Conservation (phyloP, 2,888 invertebrate species). For the Cephonodes hylas region DNA sequence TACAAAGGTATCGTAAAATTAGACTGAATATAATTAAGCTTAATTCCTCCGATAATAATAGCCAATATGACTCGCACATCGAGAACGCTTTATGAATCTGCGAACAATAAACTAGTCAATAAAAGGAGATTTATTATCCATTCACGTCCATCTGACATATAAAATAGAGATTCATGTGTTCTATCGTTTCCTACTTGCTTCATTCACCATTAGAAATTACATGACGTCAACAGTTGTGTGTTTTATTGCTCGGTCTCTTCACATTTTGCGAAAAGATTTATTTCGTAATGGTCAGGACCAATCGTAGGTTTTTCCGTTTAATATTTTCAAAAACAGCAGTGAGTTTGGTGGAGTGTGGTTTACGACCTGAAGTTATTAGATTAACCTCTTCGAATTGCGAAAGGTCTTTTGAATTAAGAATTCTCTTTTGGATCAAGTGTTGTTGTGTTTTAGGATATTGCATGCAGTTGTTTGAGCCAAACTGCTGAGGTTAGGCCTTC, state of each 20-base stretch:
- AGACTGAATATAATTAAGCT: background rate
- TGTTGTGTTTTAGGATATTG: no score
- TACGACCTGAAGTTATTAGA: no score
- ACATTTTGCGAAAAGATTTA: background rate
- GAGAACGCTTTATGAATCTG: background rate
- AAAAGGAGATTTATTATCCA: slow-evolving; percentile 3
- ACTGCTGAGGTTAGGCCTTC: no score
- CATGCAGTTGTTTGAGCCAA: no score
- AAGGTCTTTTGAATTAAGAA: no score
- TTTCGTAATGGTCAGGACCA: background rate
- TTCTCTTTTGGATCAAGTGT: no score
- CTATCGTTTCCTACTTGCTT: background rate
- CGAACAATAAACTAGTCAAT: slow-evolving; percentile 4
- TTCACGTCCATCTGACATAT: background rate
- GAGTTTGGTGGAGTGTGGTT: no score
- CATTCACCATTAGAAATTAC: background rate
- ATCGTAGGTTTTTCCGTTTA: background rate
- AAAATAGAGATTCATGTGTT: slow-evolving; percentile 1
- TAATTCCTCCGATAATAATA: background rate
- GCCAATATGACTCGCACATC: background rate
- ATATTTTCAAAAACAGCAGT: no score
- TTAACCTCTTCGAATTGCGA: no score
- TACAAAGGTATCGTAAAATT: background rate
- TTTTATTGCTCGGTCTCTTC: background rate
- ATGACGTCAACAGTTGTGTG: background rate